Evolutionary conservation across 2,888 invertebrate species (phyloP).

Genomic region (Dendrolimus houi): DNA sequence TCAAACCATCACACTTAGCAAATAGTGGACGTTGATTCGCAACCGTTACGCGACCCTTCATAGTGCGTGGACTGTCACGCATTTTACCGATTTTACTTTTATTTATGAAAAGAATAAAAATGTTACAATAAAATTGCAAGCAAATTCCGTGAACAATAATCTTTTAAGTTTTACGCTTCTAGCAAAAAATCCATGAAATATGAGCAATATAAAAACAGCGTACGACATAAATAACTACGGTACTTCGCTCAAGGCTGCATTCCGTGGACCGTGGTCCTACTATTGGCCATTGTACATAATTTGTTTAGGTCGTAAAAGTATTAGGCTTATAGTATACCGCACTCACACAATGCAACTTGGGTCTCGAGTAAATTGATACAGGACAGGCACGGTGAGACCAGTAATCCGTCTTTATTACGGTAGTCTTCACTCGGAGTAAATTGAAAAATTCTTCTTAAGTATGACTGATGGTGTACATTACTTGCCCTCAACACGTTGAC

Average conservation of each 20-base stretch:
- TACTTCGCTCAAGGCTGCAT: slow-evolving; percentile 13
- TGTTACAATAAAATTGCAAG: too few species aligned
- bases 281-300: slow-evolving; percentile 17
- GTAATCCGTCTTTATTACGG: slow-evolving; percentile 67
- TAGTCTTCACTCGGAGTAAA: slow-evolving; percentile 55
- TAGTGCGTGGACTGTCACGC: too few species aligned
- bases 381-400: slow-evolving; percentile 32
- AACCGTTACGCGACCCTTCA: too few species aligned
- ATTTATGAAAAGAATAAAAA: too few species aligned
- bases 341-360: slow-evolving; percentile 16
- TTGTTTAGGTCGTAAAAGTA: slow-evolving; percentile 16
- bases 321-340: neutral
- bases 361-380: slow-evolving; percentile 37
- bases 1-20: too few species aligned
- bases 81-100: too few species aligned
- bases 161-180: too few species aligned
- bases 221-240: too few species aligned
- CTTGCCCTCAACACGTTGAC: slow-evolving; percentile 58
- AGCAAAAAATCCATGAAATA: too few species aligned
- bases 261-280: neutral
- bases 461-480: slow-evolving; percentile 72
- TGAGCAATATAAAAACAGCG: too few species aligned
- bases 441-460: slow-evolving; percentile 72
- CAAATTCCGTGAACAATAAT: too few species aligned
- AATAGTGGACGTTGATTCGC: too few species aligned